Percentiles rank a stretch among this genome's conserved stretches.
phyloP scores from a whole-genome alignment of 1,140 invertebrate species.

The Octopus bimaculoides region DNA sequence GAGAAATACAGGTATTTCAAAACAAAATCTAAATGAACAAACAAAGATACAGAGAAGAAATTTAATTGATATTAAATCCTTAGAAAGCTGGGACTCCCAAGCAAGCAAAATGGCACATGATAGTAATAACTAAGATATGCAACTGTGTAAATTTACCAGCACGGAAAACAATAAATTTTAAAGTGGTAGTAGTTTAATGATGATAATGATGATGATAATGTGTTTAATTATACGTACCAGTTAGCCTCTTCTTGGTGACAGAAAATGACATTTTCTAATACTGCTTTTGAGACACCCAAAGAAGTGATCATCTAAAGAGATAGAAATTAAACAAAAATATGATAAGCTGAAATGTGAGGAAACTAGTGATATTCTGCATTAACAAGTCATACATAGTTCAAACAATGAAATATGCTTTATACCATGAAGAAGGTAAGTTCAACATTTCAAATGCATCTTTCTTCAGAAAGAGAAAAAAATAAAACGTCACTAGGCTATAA shows the following conservation, averaged over 20 bases:
- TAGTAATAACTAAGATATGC: background rate
- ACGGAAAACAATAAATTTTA: background rate
- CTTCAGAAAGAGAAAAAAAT: too few species aligned
- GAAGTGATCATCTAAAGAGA: constrained; percentile 53
- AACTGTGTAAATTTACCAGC: background rate
- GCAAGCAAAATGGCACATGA: background rate
- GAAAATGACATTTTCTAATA: constrained; percentile 95
- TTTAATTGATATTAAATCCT: background rate
- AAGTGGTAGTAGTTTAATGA: background rate
- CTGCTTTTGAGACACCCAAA: constrained; percentile 88
- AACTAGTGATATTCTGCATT: too few species aligned
- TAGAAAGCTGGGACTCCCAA: background rate
- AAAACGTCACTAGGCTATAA: too few species aligned
- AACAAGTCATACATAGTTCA: too few species aligned
- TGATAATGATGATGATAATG: constrained; percentile 4
- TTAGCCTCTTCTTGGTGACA: constrained; percentile 98
- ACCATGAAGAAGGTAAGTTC: too few species aligned
- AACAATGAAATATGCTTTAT: too few species aligned
- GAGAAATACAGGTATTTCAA: too few species aligned
- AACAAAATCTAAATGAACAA: too few species aligned
- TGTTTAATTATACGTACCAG: constrained; percentile 63
- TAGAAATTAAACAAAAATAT: background rate
- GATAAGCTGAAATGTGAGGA: too few species aligned
- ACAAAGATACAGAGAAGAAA: background rate
- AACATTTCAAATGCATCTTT: too few species aligned